These are phyloP conservation scores for Scarus forsteni DNA, from an alignment of 2,797 vertebrate genomes.

Conservation along the genomic window DNA sequence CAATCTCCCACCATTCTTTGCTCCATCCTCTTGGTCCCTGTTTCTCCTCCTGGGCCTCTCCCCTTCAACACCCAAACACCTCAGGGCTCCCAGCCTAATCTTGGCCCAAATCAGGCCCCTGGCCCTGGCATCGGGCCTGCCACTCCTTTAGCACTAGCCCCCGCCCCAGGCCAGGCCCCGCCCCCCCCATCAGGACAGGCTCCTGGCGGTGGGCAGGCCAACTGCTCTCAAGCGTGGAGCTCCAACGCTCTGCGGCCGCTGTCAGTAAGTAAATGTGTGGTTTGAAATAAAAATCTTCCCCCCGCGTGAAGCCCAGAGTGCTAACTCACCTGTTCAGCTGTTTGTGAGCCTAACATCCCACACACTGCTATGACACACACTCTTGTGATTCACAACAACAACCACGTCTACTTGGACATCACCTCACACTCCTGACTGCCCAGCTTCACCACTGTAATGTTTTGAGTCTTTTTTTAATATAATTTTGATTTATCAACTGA, in stretches of 20 bases:
- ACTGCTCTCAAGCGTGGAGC: constrained; percentile 83
- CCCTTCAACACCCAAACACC: constrained; percentile 19
- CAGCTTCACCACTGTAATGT: background rate
- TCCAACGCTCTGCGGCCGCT: constrained; percentile 81
- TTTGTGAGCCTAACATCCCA: constrained; percentile 40
- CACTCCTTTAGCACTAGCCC: constrained; percentile 58
- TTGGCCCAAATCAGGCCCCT: constrained; percentile 55
- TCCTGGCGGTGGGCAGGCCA: constrained; percentile 76
- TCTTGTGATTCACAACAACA: background rate
- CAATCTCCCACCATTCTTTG: constrained; percentile 52
- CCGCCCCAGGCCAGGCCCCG: constrained; percentile 53
- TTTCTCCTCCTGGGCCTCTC: constrained; percentile 31
- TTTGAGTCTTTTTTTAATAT: background rate
- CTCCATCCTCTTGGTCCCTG: constrained; percentile 35
- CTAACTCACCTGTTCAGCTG: constrained; percentile 20
- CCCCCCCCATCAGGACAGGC: constrained; percentile 72
- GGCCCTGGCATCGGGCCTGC: constrained; percentile 56
- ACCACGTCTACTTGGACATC: background rate
- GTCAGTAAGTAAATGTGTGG: constrained; percentile 87
- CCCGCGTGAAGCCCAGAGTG: constrained; percentile 59
- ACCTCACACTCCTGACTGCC: background rate
- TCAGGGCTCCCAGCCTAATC: constrained; percentile 68
- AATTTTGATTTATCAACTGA: too few species aligned
- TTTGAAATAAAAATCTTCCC: constrained; percentile 3
- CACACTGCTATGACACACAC: background rate